Conservation (phyloP, 2,888 invertebrate genomes). For the Nemotelus pantherinus region DNA sequence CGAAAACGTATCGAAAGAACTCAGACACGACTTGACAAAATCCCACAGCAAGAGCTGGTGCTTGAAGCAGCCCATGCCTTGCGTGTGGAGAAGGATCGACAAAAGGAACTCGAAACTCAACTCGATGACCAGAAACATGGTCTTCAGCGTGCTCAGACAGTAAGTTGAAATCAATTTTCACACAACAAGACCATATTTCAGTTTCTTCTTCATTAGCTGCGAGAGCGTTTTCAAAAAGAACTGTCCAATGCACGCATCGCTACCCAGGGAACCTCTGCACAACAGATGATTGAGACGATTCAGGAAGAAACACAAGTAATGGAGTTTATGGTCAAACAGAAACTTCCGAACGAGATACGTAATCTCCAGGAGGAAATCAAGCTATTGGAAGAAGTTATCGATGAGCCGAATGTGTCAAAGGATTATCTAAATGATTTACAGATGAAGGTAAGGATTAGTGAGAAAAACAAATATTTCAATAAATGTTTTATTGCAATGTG, state of each 20-base stretch:
- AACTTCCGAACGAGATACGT: conserved; percentile 78
- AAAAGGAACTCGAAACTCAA: conserved; percentile 52
- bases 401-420: conserved; percentile 73
- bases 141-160: conserved; percentile 49
- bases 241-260: conserved; percentile 49
- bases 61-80: conserved; percentile 52
- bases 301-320: conserved; percentile 66
- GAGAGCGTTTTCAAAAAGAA: conserved; percentile 52
- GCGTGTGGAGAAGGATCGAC: conserved; percentile 53
- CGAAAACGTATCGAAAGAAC: conserved; percentile 53
- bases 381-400: conserved; percentile 75
- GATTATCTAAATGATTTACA: conserved; percentile 73
- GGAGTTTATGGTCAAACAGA: conserved; percentile 79
- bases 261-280: conserved; percentile 51
- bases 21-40: conserved; percentile 52
- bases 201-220: conserved; percentile 29
- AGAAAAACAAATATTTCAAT: background rate
- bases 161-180: background rate
- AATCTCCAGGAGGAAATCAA: conserved; percentile 72
- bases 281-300: conserved; percentile 51
- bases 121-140: conserved; percentile 52
- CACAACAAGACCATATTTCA: background rate
- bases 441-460: conserved; percentile 67
- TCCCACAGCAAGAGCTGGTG: conserved; percentile 53
- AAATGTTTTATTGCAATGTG: background rate